These are phyloP conservation scores for Schizopygopsis pylzovi DNA, from an alignment of 2,797 vertebrate species.

Conservation along the genomic window DNA sequence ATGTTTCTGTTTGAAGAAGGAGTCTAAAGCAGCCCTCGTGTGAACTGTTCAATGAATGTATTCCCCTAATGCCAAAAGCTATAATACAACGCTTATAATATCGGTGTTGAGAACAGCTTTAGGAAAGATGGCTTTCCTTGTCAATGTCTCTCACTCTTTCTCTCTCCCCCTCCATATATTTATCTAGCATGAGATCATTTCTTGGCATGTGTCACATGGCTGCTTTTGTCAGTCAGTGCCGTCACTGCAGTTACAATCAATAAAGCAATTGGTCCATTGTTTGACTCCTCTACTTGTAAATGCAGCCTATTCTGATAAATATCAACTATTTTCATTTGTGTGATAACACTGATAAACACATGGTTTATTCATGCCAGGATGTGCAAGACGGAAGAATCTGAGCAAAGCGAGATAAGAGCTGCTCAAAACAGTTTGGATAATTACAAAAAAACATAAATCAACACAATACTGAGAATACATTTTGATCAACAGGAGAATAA, in stretches of 20 bases:
- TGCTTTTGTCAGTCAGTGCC: slow-evolving; percentile 28
- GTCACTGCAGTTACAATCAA: slow-evolving; percentile 42
- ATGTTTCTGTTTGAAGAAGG: slow-evolving; percentile 19
- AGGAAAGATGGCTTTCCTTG: slow-evolving; percentile 1
- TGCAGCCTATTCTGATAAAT: neutral
- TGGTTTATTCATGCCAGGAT: neutral
- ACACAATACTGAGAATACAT: neutral
- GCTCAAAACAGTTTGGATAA: neutral
- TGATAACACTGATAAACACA: neutral
- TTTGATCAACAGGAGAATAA: neutral
- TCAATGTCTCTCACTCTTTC: neutral
- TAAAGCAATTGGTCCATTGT: slow-evolving; percentile 53
- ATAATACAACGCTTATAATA: neutral
- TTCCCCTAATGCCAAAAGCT: neutral
- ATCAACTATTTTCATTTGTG: neutral
- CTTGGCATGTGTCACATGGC: slow-evolving; percentile 46
- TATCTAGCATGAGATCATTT: slow-evolving; percentile 41
- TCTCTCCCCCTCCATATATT: neutral
- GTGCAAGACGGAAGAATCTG: neutral
- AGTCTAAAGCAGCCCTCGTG: neutral
- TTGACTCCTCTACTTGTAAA: slow-evolving; percentile 7
- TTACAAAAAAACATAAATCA: slow-evolving; percentile 10
- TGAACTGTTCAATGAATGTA: neutral
- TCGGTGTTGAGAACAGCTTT: slow-evolving; percentile 21
- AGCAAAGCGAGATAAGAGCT: slow-evolving; percentile 22